Base-by-base conservation (phyloP, 1,140 invertebrate genomes). In the Drosophila oshimai region DNA sequence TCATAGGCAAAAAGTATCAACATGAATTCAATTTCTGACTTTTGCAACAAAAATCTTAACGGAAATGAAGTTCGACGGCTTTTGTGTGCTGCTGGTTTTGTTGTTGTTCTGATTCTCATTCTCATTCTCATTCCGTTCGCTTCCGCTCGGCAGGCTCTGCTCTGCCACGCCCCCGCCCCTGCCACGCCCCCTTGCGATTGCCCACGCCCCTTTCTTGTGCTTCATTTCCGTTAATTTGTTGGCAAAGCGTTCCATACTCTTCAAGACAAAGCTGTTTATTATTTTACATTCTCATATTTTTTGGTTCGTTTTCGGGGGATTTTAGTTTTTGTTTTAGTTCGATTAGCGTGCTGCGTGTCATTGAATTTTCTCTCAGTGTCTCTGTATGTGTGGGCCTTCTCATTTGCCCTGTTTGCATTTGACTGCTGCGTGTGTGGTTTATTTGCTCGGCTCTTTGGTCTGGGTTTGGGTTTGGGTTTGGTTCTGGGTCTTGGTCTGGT, bases 151-250 rank as follows among this genome's bases (percentile, higher is more conserved):
- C 53, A 69, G 53, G 49, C 44, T 29, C 28, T 50, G 28, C 36
- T 33, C 36, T 33, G 33, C 37, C 69, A 72, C 69, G 69, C 69
- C 69, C 55, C 15, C 33, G n/a, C 2, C 18, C 41, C 36, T 22
- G 17, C 24, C 17, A 3, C 26, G 28, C 31, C 26, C 61, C 57
- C 64, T 55, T 41, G 44, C 37, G 53, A 39, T 45, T 55, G 51
- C 37, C 58, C 60, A 71, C 54, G 74, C 75, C 67, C 68, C 54
- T 34, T 65, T 67, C 46, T 69, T 58, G 58, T 70, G 69, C 73
- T 90, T 90, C 89, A 90, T 90, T 90, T 90, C 89, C 89, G 89
- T 90, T 90, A 90, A 90, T 89, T 90, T 90, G 89, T 90, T 90
- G 77, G 64, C 89, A 83, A 78, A 76, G 89, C 89, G 89, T 90